phyloP scores from a whole-genome alignment of 2,113 vertebrate species.

The Stomatorhinus ivindoensis region DNA sequence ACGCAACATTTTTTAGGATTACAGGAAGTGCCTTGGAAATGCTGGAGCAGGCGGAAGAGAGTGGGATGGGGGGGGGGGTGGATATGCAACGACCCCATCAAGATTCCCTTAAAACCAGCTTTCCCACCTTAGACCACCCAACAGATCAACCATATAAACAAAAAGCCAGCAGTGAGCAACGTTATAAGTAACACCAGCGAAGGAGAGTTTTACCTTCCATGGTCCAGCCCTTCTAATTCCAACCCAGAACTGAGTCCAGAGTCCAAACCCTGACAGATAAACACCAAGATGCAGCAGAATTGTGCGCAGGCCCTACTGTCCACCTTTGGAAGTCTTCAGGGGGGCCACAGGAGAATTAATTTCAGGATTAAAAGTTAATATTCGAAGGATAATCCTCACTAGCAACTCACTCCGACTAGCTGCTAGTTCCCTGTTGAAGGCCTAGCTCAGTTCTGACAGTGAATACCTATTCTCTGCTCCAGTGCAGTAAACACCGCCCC shows the following conservation, averaged over 20 bases:
- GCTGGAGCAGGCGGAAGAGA: neutral
- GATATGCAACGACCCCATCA: neutral
- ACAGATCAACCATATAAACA: neutral
- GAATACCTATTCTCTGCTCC: conserved; percentile 62
- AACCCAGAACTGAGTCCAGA: conserved; percentile 6
- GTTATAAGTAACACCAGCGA: neutral
- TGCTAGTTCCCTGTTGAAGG: conserved; percentile 43
- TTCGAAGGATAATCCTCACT: conserved; percentile 25
- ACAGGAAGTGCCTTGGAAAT: neutral
- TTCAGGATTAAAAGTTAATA: conserved; percentile 16
- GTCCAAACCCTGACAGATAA: conserved; percentile 20
- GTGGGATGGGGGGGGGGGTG: neutral
- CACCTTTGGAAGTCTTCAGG: conserved; percentile 36
- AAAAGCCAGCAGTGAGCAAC: neutral
- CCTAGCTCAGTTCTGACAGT: conserved; percentile 61
- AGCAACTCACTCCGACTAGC: conserved; percentile 49
- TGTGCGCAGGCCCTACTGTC: conserved; percentile 22
- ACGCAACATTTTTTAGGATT: neutral
- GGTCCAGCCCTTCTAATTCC: conserved; percentile 18
- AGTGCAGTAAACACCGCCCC: conserved; percentile 38
- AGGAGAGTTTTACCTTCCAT: conserved; percentile 52
- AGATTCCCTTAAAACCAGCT: neutral
- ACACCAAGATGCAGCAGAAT: conserved; percentile 35
- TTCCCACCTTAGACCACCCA: neutral
- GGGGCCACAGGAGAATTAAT: conserved; percentile 9